Base-by-base conservation (phyloP, 2,797 vertebrate species). In the Ctenopoma multispine region DNA sequence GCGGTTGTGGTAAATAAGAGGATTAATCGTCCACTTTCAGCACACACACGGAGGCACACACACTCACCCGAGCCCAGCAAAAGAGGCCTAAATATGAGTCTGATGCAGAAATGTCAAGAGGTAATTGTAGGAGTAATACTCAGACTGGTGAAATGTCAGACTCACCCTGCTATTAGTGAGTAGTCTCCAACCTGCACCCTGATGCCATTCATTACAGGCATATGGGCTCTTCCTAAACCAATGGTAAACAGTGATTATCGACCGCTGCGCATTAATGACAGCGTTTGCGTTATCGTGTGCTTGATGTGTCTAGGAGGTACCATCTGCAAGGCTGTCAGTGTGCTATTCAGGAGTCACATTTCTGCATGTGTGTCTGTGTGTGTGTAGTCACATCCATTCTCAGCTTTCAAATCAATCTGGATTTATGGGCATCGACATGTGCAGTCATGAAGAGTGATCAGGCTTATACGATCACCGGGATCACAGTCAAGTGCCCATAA, bases 51-150 rank as follows among this genome's bases (percentile, higher is more conserved):
- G 5, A 38, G 1, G 57, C 23, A 47, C 61, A 62, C 15, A 58
- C 41, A 48, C 36, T 49, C 34, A 10, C 49, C 1, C 1, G 1
- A 9, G 43, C 27, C 60, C 46, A 29, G 54, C 48, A 59, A 79
- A 80, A 77, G 57, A 71, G 78, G 81, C 72, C 85, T 82, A 66
- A 90, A 89, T 87, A 83, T 75, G 75, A 76, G 77, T 72, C 72
- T 81, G 75, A 87, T 74, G 63, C 54, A 75, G 69, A 90, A 90
- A 93, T 92, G 89, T 90, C 90, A 92, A 89, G 87, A 87, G 83
- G 83, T 91, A 92, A 92, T 92, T 91, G 81, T 80, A 70, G 77
- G 71, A 82, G 62, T 86, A 84, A 90, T 87, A 85, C 79, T 85
- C 63, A 63, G 74, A 83, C 69, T 86, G 77, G 77, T 84, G 66